phyloP scores from a whole-genome alignment of 2,888 invertebrate species.

The Hymenopus coronatus region DNA sequence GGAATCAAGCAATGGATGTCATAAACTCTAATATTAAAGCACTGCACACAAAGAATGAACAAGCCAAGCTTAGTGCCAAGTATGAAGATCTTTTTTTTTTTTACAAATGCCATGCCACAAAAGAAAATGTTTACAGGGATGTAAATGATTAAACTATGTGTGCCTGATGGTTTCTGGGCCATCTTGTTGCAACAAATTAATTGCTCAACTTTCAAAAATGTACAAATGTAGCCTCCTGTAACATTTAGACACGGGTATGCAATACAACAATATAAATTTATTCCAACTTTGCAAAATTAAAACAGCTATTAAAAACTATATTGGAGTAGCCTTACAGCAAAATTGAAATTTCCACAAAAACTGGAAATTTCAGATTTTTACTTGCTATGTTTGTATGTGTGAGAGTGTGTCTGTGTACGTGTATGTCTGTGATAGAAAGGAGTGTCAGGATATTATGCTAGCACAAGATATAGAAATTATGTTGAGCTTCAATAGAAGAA shows the following conservation, averaged over 20 bases:
- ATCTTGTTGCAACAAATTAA: neutral
- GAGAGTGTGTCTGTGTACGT: neutral
- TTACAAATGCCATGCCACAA: neutral
- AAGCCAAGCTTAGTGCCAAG: neutral
- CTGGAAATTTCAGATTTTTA: neutral
- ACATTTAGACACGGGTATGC: neutral
- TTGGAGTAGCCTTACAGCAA: neutral
- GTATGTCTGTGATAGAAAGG: neutral
- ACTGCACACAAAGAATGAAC: neutral
- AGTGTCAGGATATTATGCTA: neutral
- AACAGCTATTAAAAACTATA: neutral
- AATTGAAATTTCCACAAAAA: neutral
- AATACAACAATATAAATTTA: neutral
- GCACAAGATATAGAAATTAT: neutral
- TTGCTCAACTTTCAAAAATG: neutral
- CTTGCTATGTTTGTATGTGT: neutral
- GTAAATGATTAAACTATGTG: neutral
- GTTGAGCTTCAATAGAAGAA: slow-evolving; percentile 69
- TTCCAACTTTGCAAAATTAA: neutral
- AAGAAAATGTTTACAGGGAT: neutral
- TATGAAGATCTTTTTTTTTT: neutral
- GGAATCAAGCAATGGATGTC: neutral
- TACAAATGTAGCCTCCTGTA: neutral
- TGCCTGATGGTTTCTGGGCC: neutral
- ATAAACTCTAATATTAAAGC: neutral